Conservation (phyloP, 1,140 invertebrate genomes). For the Zaprionus taronus region DNA sequence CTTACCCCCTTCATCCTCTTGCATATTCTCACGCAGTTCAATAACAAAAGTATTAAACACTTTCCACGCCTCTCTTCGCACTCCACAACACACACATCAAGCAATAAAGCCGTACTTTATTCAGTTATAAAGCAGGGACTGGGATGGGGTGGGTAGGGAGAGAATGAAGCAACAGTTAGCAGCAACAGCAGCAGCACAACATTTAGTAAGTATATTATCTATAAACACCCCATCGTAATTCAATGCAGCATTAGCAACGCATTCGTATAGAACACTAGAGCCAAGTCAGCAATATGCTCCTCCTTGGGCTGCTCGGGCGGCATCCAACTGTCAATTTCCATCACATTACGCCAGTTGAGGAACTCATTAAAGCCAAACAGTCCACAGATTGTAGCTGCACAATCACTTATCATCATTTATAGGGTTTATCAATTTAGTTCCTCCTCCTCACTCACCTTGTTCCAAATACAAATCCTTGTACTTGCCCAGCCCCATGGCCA, state of each 20-base stretch:
- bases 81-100: constrained; percentile 54
- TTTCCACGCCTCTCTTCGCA: constrained; percentile 24
- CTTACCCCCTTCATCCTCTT: background rate
- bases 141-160: too few species aligned
- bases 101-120: constrained; percentile 70
- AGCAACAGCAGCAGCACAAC: constrained; percentile 8
- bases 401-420: constrained; percentile 30
- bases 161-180: constrained; percentile 36
- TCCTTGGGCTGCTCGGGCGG: constrained; percentile 28
- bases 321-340: constrained; percentile 72
- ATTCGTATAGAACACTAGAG: constrained; percentile 69
- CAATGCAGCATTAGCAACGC: constrained; percentile 68
- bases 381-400: constrained; percentile 69
- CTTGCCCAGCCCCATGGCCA: constrained; percentile 60
- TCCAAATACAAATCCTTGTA: constrained; percentile 77
- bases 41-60: constrained; percentile 74
- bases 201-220: background rate
- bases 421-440: background rate
- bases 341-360: constrained; percentile 75
- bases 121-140: constrained; percentile 51
- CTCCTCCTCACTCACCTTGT: constrained; percentile 54
- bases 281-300: constrained; percentile 69
- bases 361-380: constrained; percentile 77
- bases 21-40: constrained; percentile 49
- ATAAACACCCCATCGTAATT: constrained; percentile 13